These are phyloP conservation scores for Slavum lentiscoides DNA, from an alignment of 2,888 invertebrate species.

Conservation along the genomic window DNA sequence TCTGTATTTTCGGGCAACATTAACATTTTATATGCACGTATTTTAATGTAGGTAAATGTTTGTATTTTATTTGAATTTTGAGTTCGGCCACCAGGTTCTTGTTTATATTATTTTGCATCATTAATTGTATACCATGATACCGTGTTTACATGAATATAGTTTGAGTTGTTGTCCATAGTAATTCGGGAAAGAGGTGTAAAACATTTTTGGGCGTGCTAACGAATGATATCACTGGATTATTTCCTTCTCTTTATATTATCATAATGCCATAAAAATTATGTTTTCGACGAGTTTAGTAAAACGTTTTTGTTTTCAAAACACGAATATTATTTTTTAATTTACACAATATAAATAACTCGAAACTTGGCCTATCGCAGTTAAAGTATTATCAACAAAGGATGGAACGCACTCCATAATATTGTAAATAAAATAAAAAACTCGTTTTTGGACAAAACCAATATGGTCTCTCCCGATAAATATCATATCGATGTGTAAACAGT, in stretches of 20 bases:
- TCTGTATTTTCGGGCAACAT: neutral
- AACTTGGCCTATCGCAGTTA: neutral
- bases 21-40: neutral
- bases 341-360: neutral
- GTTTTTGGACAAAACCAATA: neutral
- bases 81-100: neutral
- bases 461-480: neutral
- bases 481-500: constrained; percentile 20
- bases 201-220: constrained; percentile 34
- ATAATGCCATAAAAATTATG: neutral
- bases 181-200: constrained; percentile 1
- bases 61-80: constrained; percentile 29
- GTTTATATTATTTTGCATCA: constrained; percentile 28
- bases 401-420: neutral
- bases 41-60: neutral
- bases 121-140: constrained; percentile 17
- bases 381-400: neutral
- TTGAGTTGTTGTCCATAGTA: neutral
- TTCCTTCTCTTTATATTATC: neutral
- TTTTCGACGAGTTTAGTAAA: constrained; percentile 4
- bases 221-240: constrained; percentile 26
- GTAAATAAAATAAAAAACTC: neutral
- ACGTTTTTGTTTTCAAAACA: neutral
- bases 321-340: constrained; percentile 23
- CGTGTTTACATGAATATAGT: constrained; percentile 15